Percentiles rank a stretch among this genome's conserved stretches.
phyloP scores from a whole-genome alignment of 1,140 invertebrate species.

The Orius laevigatus region DNA sequence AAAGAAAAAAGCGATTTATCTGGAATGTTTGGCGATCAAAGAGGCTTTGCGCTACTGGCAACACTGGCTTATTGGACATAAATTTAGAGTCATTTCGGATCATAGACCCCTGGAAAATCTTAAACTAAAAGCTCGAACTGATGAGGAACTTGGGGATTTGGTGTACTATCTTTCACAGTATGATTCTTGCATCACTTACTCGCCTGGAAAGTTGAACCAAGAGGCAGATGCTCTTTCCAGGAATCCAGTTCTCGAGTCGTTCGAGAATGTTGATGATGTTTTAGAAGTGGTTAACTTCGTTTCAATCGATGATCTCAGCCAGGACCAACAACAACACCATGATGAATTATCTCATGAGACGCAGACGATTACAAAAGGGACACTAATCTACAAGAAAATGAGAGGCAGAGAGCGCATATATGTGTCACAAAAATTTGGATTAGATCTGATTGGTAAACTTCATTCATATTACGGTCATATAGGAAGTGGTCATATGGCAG shows the following conservation, averaged over 20 bases:
- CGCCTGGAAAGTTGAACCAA: slow-evolving; percentile 19
- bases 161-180: slow-evolving; percentile 26
- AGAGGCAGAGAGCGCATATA: slow-evolving; percentile 21
- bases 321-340: neutral
- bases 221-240: slow-evolving; percentile 20
- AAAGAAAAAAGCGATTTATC: slow-evolving; percentile 24
- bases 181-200: slow-evolving; percentile 22
- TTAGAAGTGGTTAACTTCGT: slow-evolving; percentile 19
- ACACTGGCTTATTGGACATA: slow-evolving; percentile 25
- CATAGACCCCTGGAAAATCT: slow-evolving; percentile 28
- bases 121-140: slow-evolving; percentile 25
- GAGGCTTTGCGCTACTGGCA: slow-evolving; percentile 28
- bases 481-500: slow-evolving; percentile 19
- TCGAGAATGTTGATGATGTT: slow-evolving; percentile 16
- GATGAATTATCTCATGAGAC: neutral
- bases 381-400: slow-evolving; percentile 4
- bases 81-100: slow-evolving; percentile 26
- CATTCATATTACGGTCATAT: slow-evolving; percentile 19
- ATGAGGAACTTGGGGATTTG: slow-evolving; percentile 25
- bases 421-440: slow-evolving; percentile 16
- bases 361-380: slow-evolving; percentile 5
- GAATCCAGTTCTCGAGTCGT: slow-evolving; percentile 19
- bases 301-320: neutral
- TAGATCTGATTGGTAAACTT: slow-evolving; percentile 19
- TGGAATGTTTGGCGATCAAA: slow-evolving; percentile 27